phyloP scores from a whole-genome alignment of 2,797 vertebrate genomes.

The Urophycis tenuis region DNA sequence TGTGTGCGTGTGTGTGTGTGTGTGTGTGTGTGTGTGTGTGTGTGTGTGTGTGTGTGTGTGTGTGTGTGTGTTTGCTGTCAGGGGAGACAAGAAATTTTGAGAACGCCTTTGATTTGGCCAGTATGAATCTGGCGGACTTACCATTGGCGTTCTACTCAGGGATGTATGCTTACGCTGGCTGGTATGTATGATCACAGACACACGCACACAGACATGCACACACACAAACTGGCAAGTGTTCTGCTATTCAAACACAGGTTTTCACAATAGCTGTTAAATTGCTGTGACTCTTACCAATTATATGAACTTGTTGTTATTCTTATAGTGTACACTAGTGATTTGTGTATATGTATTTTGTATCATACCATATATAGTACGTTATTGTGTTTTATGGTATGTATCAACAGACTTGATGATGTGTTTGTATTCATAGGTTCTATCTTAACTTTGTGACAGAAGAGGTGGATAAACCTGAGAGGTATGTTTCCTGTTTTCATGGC shows the following conservation, averaged over 20 bases:
- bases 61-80: constrained; percentile 43
- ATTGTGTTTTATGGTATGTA: not conserved
- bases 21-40: not conserved
- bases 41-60: constrained; percentile 3
- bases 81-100: constrained; percentile 87
- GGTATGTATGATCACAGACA: constrained; percentile 62
- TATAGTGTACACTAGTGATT: not conserved
- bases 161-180: constrained; percentile 96
- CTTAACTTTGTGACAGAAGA: constrained; percentile 96
- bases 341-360: not conserved
- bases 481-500: constrained; percentile 40
- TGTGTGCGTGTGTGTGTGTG: constrained; percentile 6
- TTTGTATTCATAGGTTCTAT: constrained; percentile 80
- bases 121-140: constrained; percentile 74
- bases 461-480: constrained; percentile 89
- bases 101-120: constrained; percentile 80
- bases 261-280: too few relatives aligned
- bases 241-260: too few relatives aligned
- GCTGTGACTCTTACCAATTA: not conserved
- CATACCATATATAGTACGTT: not conserved
- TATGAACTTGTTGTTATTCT: not conserved
- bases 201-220: constrained; percentile 6
- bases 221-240: too few relatives aligned
- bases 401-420: not conserved
- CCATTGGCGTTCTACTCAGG: constrained; percentile 95